Evolutionary conservation across 2,888 invertebrate genomes (phyloP).

Genomic region (Euplexia lucipara): DNA sequence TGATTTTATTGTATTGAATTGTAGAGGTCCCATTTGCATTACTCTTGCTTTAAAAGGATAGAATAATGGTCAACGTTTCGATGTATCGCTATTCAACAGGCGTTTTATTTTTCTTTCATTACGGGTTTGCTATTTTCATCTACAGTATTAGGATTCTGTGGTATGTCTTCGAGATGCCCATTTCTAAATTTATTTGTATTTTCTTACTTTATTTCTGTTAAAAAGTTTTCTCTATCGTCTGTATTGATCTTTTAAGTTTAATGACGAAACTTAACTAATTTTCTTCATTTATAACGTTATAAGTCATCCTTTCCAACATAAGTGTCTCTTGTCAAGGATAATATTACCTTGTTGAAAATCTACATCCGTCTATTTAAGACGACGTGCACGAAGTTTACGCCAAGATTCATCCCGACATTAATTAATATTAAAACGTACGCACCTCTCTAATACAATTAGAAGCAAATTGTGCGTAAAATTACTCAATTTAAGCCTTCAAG

Average conservation of each 20-base stretch:
- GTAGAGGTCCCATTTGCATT: conserved; percentile 54
- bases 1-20: conserved; percentile 66
- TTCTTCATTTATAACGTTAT: background rate
- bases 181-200: background rate
- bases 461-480: conserved; percentile 47
- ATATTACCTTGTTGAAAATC: conserved; percentile 21
- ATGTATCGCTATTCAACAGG: conserved; percentile 48
- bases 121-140: conserved; percentile 37
- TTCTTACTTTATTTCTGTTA: conserved; percentile 4
- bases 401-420: conserved; percentile 17
- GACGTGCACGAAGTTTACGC: background rate
- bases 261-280: background rate
- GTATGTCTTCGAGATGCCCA: conserved; percentile 23
- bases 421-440: conserved; percentile 42
- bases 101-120: conserved; percentile 53
- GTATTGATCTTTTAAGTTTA: background rate
- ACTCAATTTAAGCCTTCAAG: conserved; percentile 43
- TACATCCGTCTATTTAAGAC: conserved; percentile 3
- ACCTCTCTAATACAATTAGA: conserved; percentile 39
- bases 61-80: conserved; percentile 59
- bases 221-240: background rate
- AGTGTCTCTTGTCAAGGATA: background rate
- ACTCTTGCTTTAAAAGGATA: conserved; percentile 58
- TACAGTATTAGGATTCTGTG: conserved; percentile 36
- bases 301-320: background rate